phyloP scores from a whole-genome alignment of 1,140 invertebrate genomes.

The Anoplolepis gracilipes region DNA sequence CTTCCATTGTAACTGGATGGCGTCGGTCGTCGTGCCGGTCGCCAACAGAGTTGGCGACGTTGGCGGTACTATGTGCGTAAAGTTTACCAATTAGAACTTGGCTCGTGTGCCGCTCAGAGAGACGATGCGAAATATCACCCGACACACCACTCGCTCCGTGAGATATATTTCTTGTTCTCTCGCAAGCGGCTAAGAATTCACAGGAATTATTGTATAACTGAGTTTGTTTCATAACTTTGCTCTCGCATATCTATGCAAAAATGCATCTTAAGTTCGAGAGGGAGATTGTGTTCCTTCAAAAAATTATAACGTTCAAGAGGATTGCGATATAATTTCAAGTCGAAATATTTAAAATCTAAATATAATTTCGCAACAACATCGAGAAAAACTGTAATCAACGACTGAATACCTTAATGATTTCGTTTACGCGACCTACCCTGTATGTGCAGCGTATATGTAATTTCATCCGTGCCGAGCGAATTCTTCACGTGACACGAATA shows the following conservation, averaged over 20 bases:
- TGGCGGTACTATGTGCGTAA: slow-evolving; percentile 83
- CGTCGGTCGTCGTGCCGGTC: slow-evolving; percentile 84
- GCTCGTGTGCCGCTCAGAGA: slow-evolving; percentile 35
- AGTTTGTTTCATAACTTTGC: background rate
- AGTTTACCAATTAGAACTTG: slow-evolving; percentile 69
- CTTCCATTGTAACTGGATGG: slow-evolving; percentile 86
- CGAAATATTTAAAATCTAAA: background rate
- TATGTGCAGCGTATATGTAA: slow-evolving; percentile 88
- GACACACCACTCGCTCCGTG: slow-evolving; percentile 1
- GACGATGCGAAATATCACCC: slow-evolving; percentile 29
- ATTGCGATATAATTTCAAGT: slow-evolving; percentile 1
- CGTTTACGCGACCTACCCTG: slow-evolving; percentile 83
- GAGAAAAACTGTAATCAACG: too few species aligned
- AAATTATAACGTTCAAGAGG: slow-evolving; percentile 25
- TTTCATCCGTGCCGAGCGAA: slow-evolving; percentile 87
- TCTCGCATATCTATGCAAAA: background rate
- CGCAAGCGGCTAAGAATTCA: slow-evolving; percentile 34
- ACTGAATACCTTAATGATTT: background rate
- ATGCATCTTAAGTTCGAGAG: background rate
- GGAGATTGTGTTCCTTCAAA: background rate
- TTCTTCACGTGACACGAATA: slow-evolving; percentile 89
- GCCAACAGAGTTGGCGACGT: slow-evolving; percentile 84
- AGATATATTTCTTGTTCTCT: background rate
- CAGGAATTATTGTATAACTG: slow-evolving; percentile 21
- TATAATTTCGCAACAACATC: background rate